These are phyloP conservation scores for Junco hyemalis DNA, from an alignment of 2,113 vertebrate species.

Conservation along the genomic window DNA sequence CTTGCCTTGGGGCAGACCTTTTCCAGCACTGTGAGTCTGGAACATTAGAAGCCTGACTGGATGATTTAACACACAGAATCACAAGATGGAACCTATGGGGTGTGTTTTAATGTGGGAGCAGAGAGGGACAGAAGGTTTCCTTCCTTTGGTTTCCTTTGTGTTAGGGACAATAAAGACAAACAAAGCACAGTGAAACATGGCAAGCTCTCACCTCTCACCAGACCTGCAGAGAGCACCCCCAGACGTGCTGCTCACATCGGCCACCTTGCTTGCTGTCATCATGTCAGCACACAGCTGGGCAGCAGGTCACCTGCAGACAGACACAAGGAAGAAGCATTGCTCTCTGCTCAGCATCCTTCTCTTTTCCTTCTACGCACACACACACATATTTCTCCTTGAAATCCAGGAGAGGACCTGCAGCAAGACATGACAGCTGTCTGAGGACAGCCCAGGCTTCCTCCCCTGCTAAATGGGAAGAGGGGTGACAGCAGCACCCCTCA, in stretches of 20 bases:
- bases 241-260: constrained; percentile 82
- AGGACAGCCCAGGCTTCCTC: neutral
- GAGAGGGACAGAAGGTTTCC: neutral
- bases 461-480: neutral
- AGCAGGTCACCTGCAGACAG: constrained; percentile 60
- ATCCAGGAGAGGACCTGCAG: neutral
- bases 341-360: neutral
- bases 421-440: neutral
- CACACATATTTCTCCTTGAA: neutral
- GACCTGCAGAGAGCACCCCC: constrained; percentile 80
- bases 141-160: neutral
- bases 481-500: neutral
- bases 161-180: neutral
- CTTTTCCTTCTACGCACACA: neutral
- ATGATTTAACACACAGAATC: neutral
- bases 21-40: neutral
- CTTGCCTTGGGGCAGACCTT: neutral
- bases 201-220: constrained; percentile 78
- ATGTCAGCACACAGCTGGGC: constrained; percentile 86
- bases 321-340: neutral
- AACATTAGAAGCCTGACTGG: neutral
- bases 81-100: neutral
- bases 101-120: neutral
- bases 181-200: neutral
- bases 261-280: constrained; percentile 84